phyloP scores from a whole-genome alignment of 2,797 vertebrate species.

The Poeciliopsis paucimaculata region DNA sequence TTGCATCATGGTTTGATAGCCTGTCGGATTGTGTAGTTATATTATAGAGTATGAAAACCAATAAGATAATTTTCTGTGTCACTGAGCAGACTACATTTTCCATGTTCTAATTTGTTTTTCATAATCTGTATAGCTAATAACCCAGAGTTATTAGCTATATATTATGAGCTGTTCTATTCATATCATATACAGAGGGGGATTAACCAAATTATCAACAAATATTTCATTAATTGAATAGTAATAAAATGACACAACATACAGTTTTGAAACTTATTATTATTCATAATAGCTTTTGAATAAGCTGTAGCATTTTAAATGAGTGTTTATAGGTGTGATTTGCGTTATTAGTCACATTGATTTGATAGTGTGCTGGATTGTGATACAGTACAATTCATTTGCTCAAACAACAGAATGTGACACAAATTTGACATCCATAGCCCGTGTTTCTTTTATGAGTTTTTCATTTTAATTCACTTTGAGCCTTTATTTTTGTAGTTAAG shows the following conservation, averaged over 20 bases:
- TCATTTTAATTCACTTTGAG: neutral
- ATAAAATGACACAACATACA: neutral
- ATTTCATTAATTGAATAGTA: constrained; percentile 2
- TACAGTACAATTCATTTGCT: neutral
- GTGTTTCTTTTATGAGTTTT: neutral
- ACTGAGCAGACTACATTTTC: constrained; percentile 12
- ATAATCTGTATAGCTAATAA: constrained; percentile 10
- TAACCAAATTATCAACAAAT: constrained; percentile 11
- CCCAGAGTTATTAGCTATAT: constrained; percentile 3
- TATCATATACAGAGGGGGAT: neutral
- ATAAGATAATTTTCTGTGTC: neutral
- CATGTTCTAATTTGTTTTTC: constrained; percentile 13
- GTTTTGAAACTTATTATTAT: neutral
- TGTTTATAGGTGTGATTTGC: neutral
- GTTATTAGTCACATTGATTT: neutral
- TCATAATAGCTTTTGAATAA: neutral
- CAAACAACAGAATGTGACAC: neutral
- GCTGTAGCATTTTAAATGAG: neutral
- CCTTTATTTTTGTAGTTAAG: neutral
- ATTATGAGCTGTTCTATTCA: constrained; percentile 9
- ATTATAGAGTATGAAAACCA: neutral
- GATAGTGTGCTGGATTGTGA: neutral
- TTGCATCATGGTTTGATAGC: neutral
- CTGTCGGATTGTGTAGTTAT: neutral
- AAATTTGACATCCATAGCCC: neutral